Evolutionary conservation across 2,113 vertebrate genomes (phyloP).

Genomic region (Dasypus novemcinctus): DNA sequence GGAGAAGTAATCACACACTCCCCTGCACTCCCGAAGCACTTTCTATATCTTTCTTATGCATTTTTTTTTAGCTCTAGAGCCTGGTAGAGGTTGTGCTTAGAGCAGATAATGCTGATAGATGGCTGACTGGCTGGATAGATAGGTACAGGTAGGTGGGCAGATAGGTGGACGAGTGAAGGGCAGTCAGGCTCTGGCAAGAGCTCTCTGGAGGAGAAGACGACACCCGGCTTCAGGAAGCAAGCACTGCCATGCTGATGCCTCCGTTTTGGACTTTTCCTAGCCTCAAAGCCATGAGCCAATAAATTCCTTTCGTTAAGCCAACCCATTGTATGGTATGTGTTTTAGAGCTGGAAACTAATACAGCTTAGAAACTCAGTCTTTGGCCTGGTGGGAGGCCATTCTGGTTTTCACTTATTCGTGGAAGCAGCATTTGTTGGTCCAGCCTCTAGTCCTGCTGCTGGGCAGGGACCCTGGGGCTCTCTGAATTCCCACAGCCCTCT

Average conservation of each 20-base stretch:
- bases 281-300: too few species aligned
- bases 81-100: not conserved
- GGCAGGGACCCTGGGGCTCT: not conserved
- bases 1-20: not conserved
- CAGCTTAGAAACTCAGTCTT: not conserved
- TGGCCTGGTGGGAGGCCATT: not conserved
- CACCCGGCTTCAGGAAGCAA: not conserved
- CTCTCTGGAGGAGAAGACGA: not conserved
- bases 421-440: rapidly evolving
- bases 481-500: not conserved
- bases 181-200: not conserved
- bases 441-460: not conserved
- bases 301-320: too few species aligned
- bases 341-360: too few species aligned
- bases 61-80: not conserved
- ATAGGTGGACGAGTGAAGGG: too few species aligned
- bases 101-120: not conserved
- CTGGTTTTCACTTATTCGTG: not conserved
- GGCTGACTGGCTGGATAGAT: too few species aligned
- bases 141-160: not conserved
- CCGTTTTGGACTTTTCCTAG: too few species aligned
- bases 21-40: not conserved
- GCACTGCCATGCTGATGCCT: too few species aligned
- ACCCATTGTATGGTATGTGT: too few species aligned
- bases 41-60: rapidly evolving